Percentiles rank a stretch among this genome's conserved stretches.
These are phyloP conservation scores for Cerastis rubricosa DNA, from an alignment of 2,888 invertebrate species.

Conservation along the genomic window DNA sequence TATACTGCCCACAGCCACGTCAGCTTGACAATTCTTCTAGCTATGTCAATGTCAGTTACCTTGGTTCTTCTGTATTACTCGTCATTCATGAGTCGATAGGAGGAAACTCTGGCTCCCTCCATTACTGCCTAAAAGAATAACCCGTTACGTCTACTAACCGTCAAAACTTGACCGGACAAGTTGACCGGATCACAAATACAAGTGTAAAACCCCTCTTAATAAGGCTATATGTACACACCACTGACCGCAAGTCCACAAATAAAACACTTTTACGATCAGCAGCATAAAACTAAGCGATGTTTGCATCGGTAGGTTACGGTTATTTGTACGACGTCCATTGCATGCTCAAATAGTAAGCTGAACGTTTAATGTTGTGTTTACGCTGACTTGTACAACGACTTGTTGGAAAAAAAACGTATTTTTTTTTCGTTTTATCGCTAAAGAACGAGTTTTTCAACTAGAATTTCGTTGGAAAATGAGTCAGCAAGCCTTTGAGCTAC, in stretches of 20 bases:
- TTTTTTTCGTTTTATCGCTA: conserved; percentile 4
- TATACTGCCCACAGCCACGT: background rate
- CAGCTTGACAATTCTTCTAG: background rate
- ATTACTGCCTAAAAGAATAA: background rate
- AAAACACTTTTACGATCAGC: conserved; percentile 63
- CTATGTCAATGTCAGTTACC: background rate
- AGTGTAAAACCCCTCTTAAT: conserved; percentile 36
- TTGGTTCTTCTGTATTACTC: background rate
- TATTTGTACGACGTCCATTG: conserved; percentile 58
- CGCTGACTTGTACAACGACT: conserved; percentile 50
- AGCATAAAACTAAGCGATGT: conserved; percentile 64
- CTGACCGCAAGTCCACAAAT: conserved; percentile 53
- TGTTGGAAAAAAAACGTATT: background rate
- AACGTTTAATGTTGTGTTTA: conserved; percentile 42
- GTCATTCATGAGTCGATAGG: background rate
- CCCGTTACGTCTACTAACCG: background rate
- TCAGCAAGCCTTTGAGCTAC: background rate
- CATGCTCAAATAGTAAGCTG: conserved; percentile 55
- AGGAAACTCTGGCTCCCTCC: background rate
- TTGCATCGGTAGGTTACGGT: conserved; percentile 57
- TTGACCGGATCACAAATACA: conserved; percentile 11
- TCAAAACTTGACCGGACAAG: conserved; percentile 21
- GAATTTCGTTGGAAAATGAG: background rate
- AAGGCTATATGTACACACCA: conserved; percentile 48
- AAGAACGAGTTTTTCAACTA: conserved; percentile 31